These are phyloP conservation scores for Ictinia mississippiensis DNA, from an alignment of 2,797 vertebrate species.

Conservation along the genomic window DNA sequence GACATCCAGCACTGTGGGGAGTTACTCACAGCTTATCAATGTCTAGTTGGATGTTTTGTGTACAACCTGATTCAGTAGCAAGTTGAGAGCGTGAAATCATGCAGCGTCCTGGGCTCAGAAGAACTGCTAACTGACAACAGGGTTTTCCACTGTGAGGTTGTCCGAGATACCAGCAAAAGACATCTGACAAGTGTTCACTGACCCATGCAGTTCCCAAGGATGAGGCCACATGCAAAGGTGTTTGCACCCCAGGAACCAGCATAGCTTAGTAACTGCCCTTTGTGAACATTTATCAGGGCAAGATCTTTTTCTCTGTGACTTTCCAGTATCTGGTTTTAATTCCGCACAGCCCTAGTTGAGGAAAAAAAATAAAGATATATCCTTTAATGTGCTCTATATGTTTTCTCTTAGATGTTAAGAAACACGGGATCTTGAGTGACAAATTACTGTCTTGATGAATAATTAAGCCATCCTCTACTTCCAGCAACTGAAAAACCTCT, in stretches of 20 bases:
- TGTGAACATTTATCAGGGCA: background rate
- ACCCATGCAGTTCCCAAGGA: background rate
- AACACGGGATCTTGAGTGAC: background rate
- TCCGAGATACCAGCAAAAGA: background rate
- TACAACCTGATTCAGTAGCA: background rate
- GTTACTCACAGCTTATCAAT: background rate
- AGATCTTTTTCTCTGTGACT: background rate
- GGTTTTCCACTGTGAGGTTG: background rate
- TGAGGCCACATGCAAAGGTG: background rate
- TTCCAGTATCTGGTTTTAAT: background rate
- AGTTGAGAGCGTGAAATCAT: background rate
- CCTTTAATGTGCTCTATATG: background rate
- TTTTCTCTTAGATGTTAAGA: constrained; percentile 4
- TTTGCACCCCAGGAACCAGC: background rate
- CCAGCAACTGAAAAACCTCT: background rate
- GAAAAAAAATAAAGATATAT: background rate
- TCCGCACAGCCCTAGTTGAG: background rate
- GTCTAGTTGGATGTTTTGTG: background rate
- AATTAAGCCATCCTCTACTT: background rate
- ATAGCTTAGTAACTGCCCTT: background rate
- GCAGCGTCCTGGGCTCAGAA: background rate
- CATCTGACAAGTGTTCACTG: background rate
- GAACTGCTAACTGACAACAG: background rate
- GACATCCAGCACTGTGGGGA: background rate
- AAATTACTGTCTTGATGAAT: background rate